phyloP scores from a whole-genome alignment of 2,797 vertebrate genomes.

The Mormyrus hasselquistii region DNA sequence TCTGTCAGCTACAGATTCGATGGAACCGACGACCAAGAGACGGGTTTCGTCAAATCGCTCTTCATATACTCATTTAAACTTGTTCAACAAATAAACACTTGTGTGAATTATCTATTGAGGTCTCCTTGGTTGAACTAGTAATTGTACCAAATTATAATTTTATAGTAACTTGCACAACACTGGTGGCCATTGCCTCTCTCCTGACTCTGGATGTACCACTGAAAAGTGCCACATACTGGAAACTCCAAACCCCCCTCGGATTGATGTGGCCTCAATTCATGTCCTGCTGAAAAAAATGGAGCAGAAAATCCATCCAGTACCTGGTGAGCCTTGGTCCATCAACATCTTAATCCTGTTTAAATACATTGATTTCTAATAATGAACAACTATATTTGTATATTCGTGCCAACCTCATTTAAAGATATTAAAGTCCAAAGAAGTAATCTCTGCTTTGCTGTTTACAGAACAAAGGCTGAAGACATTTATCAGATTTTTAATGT shows the following conservation, averaged over 20 bases:
- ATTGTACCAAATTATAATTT: too few species aligned
- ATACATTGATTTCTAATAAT: background rate
- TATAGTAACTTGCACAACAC: too few species aligned
- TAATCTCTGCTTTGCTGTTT: background rate
- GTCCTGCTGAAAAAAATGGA: background rate
- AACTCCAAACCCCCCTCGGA: background rate
- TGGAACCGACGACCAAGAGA: too few species aligned
- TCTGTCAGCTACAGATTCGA: too few species aligned
- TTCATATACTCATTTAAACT: too few species aligned
- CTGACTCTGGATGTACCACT: too few species aligned
- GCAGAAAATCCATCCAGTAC: background rate
- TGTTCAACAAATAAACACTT: too few species aligned
- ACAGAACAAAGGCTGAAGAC: background rate
- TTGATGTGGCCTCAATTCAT: background rate
- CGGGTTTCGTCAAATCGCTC: too few species aligned
- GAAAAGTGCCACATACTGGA: background rate
- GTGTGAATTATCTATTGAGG: too few species aligned
- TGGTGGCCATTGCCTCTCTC: too few species aligned
- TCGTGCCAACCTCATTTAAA: background rate
- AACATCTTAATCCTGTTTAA: background rate
- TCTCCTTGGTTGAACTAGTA: too few species aligned
- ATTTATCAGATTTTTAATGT: background rate
- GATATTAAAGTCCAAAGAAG: background rate
- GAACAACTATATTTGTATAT: background rate
- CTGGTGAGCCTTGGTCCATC: background rate